Evolutionary conservation across 2,888 invertebrate species (phyloP), one percentile per base, ranked within the genome.

Genomic region (Ephialtes manifestator): DNA sequence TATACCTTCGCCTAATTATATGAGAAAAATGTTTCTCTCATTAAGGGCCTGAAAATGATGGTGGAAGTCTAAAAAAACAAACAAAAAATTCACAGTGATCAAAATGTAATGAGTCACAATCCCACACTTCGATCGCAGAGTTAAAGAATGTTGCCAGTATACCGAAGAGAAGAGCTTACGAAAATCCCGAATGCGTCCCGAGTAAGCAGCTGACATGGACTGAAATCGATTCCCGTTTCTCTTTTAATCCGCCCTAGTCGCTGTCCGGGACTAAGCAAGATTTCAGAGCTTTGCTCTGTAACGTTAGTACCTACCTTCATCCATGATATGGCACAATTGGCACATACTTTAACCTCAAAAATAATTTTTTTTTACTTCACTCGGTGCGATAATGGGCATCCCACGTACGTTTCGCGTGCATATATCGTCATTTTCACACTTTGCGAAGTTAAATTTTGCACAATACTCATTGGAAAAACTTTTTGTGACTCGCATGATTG

Each of bases 201-300:
- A 68, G 48, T 28, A 48, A 46, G 13, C 24, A 68, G 68, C 24
- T 68, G 68, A 68, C 68, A 28, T n/a, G 24, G 28, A 15, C 46
- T 15, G 28, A 48, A 68, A 48, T 68, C 28, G 68, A 28, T 68
- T 5, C 63, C 10, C 63, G 35, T 18, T 20, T 67, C 4, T 13
- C 67, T 46, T 43, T 68, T 68, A 68, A 68, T 68, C 68, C 68
- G n/a, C 7, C 24, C 48, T 68, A 68, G 48, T 68, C 68, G 48
- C 28, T 5, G 46, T 58, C 35, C 11, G 28, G n/a, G 24, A 68
- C 48, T 48, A 28, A 68, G 68, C 68, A 28, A 68, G 18, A 28
- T 68, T 48, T 24, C 46, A 0, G 68, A 48, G 28, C 46, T 46
- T 48, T 46, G 46, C 48, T 48, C 24, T 48, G 28, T 48, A 15